Percentiles rank a stretch among this genome's conserved stretches.
Evolutionary conservation across 2,888 invertebrate genomes (phyloP).

Genomic region (Parnassius orleans): DNA sequence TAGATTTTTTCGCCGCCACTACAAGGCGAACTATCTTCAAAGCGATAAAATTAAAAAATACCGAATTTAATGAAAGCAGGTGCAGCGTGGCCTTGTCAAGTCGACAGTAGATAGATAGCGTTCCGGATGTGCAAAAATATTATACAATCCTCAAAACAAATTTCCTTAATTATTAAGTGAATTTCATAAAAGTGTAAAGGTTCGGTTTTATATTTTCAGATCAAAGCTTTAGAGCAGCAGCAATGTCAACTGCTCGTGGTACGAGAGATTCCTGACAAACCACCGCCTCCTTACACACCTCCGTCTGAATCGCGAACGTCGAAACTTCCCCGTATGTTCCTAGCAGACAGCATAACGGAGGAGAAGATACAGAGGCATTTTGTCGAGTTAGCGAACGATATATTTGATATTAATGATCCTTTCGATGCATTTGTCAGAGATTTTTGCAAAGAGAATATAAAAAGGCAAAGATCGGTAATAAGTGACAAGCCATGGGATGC

Average conservation of each 20-base stretch:
- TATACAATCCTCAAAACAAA: no score
- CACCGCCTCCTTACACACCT: slow-evolving; percentile 73
- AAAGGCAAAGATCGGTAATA: slow-evolving; percentile 43
- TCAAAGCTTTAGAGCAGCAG: slow-evolving; percentile 71
- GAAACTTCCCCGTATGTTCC: slow-evolving; percentile 48
- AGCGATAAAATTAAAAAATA: no score
- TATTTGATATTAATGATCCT: slow-evolving; percentile 42
- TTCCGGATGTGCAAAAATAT: no score
- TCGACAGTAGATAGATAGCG: no score
- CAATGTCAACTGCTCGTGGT: slow-evolving; percentile 65
- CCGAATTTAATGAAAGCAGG: no score
- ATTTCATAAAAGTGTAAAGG: no score
- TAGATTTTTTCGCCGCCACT: no score
- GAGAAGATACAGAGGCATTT: slow-evolving; percentile 44
- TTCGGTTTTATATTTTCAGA: slow-evolving; percentile 45
- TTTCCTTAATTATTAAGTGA: no score
- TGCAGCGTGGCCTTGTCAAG: no score
- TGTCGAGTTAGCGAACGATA: slow-evolving; percentile 29
- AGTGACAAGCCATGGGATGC: slow-evolving; percentile 68
- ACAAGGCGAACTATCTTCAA: no score
- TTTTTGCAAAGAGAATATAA: slow-evolving; percentile 55
- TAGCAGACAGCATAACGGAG: slow-evolving; percentile 42
- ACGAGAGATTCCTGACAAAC: slow-evolving; percentile 73
- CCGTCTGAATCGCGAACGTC: slow-evolving; percentile 48
- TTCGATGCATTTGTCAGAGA: slow-evolving; percentile 61